phyloP scores from a whole-genome alignment of 1,140 invertebrate genomes.

The Macrosteles quadrilineatus region DNA sequence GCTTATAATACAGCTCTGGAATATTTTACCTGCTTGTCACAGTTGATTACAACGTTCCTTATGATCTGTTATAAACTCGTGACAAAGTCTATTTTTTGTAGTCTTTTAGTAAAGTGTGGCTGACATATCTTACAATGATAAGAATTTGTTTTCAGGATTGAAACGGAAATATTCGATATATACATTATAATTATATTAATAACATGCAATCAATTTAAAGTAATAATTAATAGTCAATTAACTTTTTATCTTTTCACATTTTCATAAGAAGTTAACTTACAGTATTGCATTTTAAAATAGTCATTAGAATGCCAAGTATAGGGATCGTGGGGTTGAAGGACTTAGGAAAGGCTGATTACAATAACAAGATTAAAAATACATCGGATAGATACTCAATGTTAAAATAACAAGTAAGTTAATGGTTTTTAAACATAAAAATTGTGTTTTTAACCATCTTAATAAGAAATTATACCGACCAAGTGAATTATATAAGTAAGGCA shows the following conservation, averaged over 20 bases:
- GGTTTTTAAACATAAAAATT: no score
- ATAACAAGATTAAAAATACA: no score
- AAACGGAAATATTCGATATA: neutral
- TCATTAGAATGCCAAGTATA: neutral
- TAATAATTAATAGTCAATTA: conserved; percentile 32
- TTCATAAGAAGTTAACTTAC: conserved; percentile 15
- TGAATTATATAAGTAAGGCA: no score
- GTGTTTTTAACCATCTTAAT: no score
- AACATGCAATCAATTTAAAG: conserved; percentile 28
- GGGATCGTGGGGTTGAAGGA: neutral
- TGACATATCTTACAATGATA: conserved; percentile 32
- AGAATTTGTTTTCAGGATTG: neutral
- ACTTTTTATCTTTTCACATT: conserved; percentile 27
- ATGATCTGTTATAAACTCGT: conserved; percentile 26
- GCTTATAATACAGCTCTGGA: neutral
- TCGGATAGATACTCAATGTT: no score
- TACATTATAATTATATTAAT: conserved; percentile 8
- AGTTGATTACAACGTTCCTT: conserved; percentile 31
- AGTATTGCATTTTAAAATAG: conserved; percentile 4
- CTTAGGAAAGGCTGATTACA: neutral
- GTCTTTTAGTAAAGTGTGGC: conserved; percentile 31
- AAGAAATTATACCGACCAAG: no score
- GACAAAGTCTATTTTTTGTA: conserved; percentile 40
- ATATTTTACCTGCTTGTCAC: neutral
- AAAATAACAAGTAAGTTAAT: no score